A percentile compares a stretch with the other conserved stretches of the same genome.
Evolutionary conservation across 2,797 vertebrate species (phyloP).

Genomic region (Cynodonichthys magdalenae): DNA sequence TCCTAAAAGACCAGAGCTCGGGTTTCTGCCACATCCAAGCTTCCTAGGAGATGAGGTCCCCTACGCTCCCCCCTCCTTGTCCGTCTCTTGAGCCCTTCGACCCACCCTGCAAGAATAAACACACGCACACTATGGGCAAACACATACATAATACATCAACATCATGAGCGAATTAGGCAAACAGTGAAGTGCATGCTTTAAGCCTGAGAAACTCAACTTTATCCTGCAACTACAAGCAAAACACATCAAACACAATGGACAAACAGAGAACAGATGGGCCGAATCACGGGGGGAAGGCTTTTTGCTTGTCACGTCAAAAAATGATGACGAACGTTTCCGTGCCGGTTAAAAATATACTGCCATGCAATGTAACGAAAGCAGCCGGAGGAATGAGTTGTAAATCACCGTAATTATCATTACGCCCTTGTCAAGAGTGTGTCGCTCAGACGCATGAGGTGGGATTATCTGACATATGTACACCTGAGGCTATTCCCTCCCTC

Average conservation of each 20-base stretch:
- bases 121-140: constrained; percentile 55
- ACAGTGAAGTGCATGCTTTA: constrained; percentile 32
- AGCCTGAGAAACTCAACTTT: constrained; percentile 31
- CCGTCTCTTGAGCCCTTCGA: constrained; percentile 36
- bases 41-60: constrained; percentile 65
- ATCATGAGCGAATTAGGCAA: constrained; percentile 30
- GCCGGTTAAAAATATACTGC: constrained; percentile 17
- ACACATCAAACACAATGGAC: constrained; percentile 4
- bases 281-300: constrained; percentile 37
- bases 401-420: constrained; percentile 69
- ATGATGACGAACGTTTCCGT: constrained; percentile 19
- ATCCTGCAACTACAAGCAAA: constrained; percentile 12
- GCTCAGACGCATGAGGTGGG: constrained; percentile 49
- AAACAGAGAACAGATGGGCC: constrained; percentile 14
- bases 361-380: constrained; percentile 45
- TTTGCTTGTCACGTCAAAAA: constrained; percentile 21
- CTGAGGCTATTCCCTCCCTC: constrained; percentile 35
- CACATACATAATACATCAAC: constrained; percentile 42
- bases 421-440: constrained; percentile 57
- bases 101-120: constrained; percentile 54
- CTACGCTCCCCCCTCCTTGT: constrained; percentile 21
- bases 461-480: constrained; percentile 63
- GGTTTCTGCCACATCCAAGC: constrained; percentile 72
- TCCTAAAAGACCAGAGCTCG: constrained; percentile 72
- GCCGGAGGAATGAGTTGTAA: constrained; percentile 66